A percentile compares a stretch with the other conserved stretches of the same genome.
phyloP scores from a whole-genome alignment of 2,888 invertebrate genomes.

The Caenorhabditis parvicauda region DNA sequence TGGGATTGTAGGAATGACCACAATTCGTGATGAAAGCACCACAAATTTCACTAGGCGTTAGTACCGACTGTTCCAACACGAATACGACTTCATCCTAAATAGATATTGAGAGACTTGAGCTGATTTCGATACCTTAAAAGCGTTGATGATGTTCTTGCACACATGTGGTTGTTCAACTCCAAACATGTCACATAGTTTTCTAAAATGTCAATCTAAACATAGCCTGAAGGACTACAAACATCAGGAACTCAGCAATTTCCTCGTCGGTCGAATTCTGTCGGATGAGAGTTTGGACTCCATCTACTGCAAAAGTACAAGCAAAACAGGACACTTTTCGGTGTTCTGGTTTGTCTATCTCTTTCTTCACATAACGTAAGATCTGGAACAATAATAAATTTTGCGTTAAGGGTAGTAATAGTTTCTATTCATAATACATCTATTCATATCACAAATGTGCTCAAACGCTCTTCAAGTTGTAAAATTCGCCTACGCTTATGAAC shows the following conservation, averaged over 20 bases:
- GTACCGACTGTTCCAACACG: conserved; percentile 37
- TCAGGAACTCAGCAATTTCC: conserved; percentile 37
- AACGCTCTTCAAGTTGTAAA: no score
- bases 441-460: no score
- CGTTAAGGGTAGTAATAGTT: no score
- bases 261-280: conserved; percentile 37
- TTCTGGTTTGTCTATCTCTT: conserved; percentile 25
- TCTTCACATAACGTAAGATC: conserved; percentile 32
- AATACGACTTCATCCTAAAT: conserved; percentile 43
- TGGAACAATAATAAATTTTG: no score
- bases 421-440: no score
- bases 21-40: conserved; percentile 45
- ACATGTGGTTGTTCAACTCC: conserved; percentile 46
- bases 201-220: conserved; percentile 13
- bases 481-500: no score
- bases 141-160: conserved; percentile 44
- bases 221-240: conserved; percentile 19
- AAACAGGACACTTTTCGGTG: conserved; percentile 35
- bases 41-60: conserved; percentile 47
- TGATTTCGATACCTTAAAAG: conserved; percentile 27
- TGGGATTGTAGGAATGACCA: conserved; percentile 40
- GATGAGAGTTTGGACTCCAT: conserved; percentile 34
- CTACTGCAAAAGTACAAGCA: conserved; percentile 38
- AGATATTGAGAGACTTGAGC: not conserved
- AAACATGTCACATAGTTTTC: conserved; percentile 33